Base-by-base conservation (phyloP, 2,888 invertebrate species). In the Pseudococcus jackbeardsleyi region DNA sequence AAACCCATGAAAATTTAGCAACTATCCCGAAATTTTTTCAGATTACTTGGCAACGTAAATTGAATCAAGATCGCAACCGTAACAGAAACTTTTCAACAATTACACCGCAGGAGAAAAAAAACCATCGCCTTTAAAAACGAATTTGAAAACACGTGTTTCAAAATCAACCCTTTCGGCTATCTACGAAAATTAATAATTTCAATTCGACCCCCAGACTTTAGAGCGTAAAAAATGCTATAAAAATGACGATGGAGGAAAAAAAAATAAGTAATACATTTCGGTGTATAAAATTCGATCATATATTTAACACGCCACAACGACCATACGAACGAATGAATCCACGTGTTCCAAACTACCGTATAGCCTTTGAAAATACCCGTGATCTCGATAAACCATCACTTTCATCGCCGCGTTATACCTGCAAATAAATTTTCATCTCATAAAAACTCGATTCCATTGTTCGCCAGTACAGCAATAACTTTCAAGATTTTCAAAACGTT, bases 401-500 rank as follows among this genome's bases (percentile, higher is more conserved):
- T 79, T 72, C 68, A 33, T 72, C 26, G 68, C 68, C 3, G n/a
- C n/a, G 11, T 4, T 33, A n/a, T 79, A 79, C 39, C 79, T 79
- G 12, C 7, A 42, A 79, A 79, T 79, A 33, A 33, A 33, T 42
- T 79, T 79, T 42, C 79, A 42, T 79, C 46, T 42, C 17, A n/a
- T 79, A 79, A 46, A 79, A 79, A 79, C 79, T 39, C n/a, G n/a
- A 11, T 11, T 79, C 79, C 11, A 79, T 79, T 79, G 79, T 79
- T 79, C 79, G 9, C 39, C 46, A 8, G n/a, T 19, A 19, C 79
- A 39, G 42, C 79, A 79, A 79, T 79, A 79, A 79, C 79, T 79
- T 79, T 79, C 79, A 79, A 79, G 79, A 79, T 79, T 79, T 79
- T 79, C n/a, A 79, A 39, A 79, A 79, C 46, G 79, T 72, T 72